Evolutionary conservation across 2,797 vertebrate genomes (phyloP).

Genomic region (Margarornis squamiger): DNA sequence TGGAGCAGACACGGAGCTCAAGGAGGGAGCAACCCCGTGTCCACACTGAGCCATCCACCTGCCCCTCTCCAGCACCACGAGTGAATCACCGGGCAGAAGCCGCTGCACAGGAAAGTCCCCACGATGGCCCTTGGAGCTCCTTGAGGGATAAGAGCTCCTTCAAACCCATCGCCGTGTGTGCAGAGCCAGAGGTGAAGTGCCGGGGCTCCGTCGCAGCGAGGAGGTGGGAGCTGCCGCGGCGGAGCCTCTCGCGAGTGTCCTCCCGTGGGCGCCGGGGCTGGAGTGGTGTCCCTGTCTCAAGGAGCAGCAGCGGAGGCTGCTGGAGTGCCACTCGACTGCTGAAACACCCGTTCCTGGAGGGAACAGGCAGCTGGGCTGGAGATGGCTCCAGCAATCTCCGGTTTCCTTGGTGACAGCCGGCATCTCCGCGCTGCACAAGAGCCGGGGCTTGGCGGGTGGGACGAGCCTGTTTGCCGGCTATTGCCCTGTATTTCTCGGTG

Average conservation of each 20-base stretch:
- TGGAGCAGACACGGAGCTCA: rapidly evolving
- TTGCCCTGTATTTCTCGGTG: not conserved
- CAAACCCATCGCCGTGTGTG: rapidly evolving
- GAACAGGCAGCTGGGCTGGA: not conserved
- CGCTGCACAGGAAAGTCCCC: not conserved
- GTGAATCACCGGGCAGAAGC: rapidly evolving
- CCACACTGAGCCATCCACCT: rapidly evolving
- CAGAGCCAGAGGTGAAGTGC: not conserved
- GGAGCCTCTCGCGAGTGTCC: not conserved
- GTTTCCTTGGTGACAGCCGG: conserved; percentile 28
- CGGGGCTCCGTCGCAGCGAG: rapidly evolving
- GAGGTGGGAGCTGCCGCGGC: not conserved
- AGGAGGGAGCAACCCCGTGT: not conserved
- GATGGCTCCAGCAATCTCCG: not conserved
- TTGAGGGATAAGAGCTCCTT: rapidly evolving
- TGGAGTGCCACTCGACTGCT: not conserved
- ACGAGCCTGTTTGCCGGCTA: not conserved
- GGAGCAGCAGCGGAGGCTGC: not conserved
- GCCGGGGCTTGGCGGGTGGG: not conserved
- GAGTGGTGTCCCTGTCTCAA: not conserved
- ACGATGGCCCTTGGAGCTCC: not conserved
- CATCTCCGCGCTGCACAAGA: not conserved
- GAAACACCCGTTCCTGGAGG: not conserved
- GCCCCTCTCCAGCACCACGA: not conserved
- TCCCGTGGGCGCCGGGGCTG: rapidly evolving